Conservation (phyloP, 2,888 invertebrate genomes). For the Bibio marci region DNA sequence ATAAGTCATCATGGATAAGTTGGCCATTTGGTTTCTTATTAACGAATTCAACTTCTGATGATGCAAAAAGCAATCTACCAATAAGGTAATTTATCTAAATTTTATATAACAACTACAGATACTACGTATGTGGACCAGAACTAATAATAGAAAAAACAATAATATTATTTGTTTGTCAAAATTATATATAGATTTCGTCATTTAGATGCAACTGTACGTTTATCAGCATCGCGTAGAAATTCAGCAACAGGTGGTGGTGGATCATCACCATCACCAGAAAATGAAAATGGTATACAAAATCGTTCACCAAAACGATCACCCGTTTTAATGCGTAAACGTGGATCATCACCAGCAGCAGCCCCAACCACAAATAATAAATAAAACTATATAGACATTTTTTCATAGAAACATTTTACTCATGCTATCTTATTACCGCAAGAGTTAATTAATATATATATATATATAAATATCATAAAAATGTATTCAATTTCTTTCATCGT, state of each 20-base stretch:
- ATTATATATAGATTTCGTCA: constrained; percentile 52
- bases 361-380: constrained; percentile 11
- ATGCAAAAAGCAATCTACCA: constrained; percentile 50
- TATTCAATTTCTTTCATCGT: too few relatives aligned
- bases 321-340: constrained; percentile 23
- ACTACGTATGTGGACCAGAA: background rate
- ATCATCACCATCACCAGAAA: constrained; percentile 54
- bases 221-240: constrained; percentile 44
- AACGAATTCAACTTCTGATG: constrained; percentile 56
- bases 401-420: too few relatives aligned
- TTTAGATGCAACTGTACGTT: constrained; percentile 67
- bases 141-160: background rate
- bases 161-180: constrained; percentile 5
- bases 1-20: constrained; percentile 72
- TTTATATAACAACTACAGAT: background rate
- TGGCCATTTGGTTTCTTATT: constrained; percentile 83
- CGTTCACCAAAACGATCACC: constrained; percentile 36
- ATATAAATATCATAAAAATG: too few relatives aligned
- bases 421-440: too few relatives aligned
- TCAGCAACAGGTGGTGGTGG: constrained; percentile 40
- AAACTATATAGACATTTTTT: too few relatives aligned
- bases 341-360: constrained; percentile 18
- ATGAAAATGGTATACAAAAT: constrained; percentile 27
- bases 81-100: constrained; percentile 41
- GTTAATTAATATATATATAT: too few relatives aligned